Evolutionary conservation across 2,888 invertebrate genomes (phyloP), one percentile per base, ranked within the genome.

Genomic region (Dasypogon diadema): DNA sequence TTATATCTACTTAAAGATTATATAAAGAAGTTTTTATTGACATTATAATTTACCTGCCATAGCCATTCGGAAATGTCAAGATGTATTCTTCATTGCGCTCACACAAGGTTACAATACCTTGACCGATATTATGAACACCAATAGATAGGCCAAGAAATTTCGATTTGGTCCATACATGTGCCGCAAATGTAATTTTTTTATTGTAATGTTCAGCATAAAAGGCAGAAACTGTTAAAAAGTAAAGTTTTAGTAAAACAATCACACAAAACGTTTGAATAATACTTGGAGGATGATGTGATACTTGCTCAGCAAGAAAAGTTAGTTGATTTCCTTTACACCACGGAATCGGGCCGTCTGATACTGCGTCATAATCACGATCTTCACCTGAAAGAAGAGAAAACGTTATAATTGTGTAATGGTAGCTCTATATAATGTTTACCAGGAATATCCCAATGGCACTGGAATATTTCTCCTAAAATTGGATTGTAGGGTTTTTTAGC

Each of bases 401-500:
- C 1, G 4, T 22, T 8, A n/a, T 55, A 21, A n/a, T 55, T 5
- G 16, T 8, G 18, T 16, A 16, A 16, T 34, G n/a, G 14, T 30
- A n/a, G n/a, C n/a, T n/a, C n/a, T n/a, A n/a, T n/a, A n/a, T n/a
- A n/a, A 22, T 22, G 10, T 34, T 56, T 76, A 85, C 87, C 85
- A n/a, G 87, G 87, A 78, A 94, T 85, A 81, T 94, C 92, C 95
- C 95, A 95, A 84, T 93, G 90, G 83, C 96, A 96, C 77, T 93
- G 91, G 87, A 99, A 99, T 77, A 96, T 91, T 88, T 99, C 99
- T 1, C 99, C 99, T 81, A 99, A 87, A 80, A 99, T 94, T 2
- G 99, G 99, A 88, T 99, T 99, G 88, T 99, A 99, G 0, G 99
- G 99, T 85, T 99, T 99, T 88, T 98, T 99, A 79, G 99, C 98